Base-by-base conservation (phyloP, 37 sponge, comb jelly and placozoan species). In the Halisarca cf. caerulea region DNA sequence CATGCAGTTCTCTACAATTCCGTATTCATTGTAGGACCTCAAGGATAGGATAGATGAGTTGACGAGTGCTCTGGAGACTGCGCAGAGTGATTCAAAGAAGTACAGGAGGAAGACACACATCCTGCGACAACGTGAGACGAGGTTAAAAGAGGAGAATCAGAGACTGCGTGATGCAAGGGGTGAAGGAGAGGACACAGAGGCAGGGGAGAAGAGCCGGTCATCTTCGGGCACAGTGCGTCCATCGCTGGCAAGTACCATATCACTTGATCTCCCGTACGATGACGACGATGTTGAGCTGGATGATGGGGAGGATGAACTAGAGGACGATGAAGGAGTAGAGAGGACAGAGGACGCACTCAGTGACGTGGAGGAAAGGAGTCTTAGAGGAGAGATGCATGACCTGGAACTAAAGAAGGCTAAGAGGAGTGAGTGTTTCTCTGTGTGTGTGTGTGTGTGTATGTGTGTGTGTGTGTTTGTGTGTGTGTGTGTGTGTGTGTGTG, bases 361-460 rank as follows among this genome's bases (percentile, higher is more conserved):
- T 74, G 77, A 74, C 15, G 45, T 15, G 20, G 77, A 74, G 45
- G 77, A 74, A n/a, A 74, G 41, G 77, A 74, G 77, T 40, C 44
- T 74, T 2, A 37, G 41, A 15, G 77, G 77, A 9, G 77, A 74
- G 25, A 33, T 74, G 42, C 77, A 74, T 74, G 77, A 74, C 11
- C 44, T 74, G 42, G 77, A 74, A 38, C 21, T 74, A 25, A 38
- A 41, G 25, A 37, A 23, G 3, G 45, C 45, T 41, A 74, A 74
- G 77, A 74, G 36, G 41, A 74, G 77, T 74, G 45, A 74, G 77
- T 74, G 25, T 4, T 14, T 47, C 6, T 47, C 51, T 47, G 11
- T 47, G 51, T 47, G 11, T 11, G 51, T 47, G 51, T 47, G 11
- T 47, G 51, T 47, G 6, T 47, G 51, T 47, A 47, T 47, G 51